Conservation (phyloP, 2,888 invertebrate species). For the Macrophya alboannulata region DNA sequence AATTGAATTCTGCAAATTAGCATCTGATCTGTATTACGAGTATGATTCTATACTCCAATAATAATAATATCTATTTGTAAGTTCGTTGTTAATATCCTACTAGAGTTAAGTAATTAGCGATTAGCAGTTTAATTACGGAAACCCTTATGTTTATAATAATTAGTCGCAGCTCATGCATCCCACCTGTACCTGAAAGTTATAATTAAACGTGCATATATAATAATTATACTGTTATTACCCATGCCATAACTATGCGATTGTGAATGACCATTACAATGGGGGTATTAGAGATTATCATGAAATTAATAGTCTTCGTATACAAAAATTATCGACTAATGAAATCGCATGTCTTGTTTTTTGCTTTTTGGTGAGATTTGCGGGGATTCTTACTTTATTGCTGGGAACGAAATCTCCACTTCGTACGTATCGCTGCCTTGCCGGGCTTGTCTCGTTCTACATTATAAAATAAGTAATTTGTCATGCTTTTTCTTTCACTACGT, state of each 20-base stretch:
- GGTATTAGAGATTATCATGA: conserved; percentile 39
- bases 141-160: conserved; percentile 57
- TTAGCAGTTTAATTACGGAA: conserved; percentile 57
- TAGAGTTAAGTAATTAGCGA: conserved; percentile 64
- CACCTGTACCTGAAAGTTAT: conserved; percentile 52
- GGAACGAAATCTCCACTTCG: conserved; percentile 95
- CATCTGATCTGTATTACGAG: not conserved
- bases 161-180: conserved; percentile 51
- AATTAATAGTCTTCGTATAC: conserved; percentile 8
- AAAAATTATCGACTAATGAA: conserved; percentile 22
- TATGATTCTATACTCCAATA: not conserved
- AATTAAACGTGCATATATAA: conserved; percentile 38
- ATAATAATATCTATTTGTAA: not conserved
- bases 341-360: conserved; percentile 28
- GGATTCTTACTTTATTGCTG: conserved; percentile 91
- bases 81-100: conserved; percentile 63
- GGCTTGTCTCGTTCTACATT: conserved; percentile 91
- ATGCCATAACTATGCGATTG: conserved; percentile 26
- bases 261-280: conserved; percentile 28
- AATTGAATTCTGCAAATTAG: not conserved
- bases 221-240: conserved; percentile 32
- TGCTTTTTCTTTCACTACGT: conserved; percentile 48
- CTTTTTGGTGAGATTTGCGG: conserved; percentile 56
- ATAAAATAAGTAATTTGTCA: conserved; percentile 80
- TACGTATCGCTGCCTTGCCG: conserved; percentile 95